Conservation (phyloP, 1,140 invertebrate species). For the Saccostrea cuccullata region DNA sequence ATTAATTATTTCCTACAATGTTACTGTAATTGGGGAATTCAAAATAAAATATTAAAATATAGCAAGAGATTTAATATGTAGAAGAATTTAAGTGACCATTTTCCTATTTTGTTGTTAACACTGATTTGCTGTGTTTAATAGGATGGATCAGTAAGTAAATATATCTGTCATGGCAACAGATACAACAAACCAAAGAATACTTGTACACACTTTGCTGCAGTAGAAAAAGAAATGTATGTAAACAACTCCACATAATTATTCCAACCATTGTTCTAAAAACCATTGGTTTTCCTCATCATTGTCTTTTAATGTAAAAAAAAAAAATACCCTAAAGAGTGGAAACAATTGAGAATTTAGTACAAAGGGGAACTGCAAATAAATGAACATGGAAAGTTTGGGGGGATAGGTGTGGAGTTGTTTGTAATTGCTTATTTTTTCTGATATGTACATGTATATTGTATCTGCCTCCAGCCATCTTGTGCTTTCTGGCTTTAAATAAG, state of each 20-base stretch:
- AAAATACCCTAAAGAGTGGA: not conserved
- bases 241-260: slow-evolving; percentile 8
- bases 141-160: slow-evolving; percentile 32
- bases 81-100: not conserved
- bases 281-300: not conserved
- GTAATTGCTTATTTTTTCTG: not conserved
- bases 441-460: not conserved
- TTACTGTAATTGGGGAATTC: too few relatives aligned
- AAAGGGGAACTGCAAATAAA: not conserved
- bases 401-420: not conserved
- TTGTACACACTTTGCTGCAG: not conserved
- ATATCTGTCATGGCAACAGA: not conserved
- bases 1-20: too few relatives aligned
- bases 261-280: not conserved
- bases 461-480: not conserved
- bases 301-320: not conserved
- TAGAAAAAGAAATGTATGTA: not conserved
- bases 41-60: too few relatives aligned
- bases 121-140: slow-evolving; percentile 15
- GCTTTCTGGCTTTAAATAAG: not conserved
- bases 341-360: not conserved
- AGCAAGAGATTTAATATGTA: too few relatives aligned
- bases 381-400: not conserved
- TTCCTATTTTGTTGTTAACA: not conserved
- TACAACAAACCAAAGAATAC: not conserved